Percentiles rank a stretch among this genome's conserved stretches.
Conservation (phyloP, 2,797 vertebrate species). For the Perodicticus potto region DNA sequence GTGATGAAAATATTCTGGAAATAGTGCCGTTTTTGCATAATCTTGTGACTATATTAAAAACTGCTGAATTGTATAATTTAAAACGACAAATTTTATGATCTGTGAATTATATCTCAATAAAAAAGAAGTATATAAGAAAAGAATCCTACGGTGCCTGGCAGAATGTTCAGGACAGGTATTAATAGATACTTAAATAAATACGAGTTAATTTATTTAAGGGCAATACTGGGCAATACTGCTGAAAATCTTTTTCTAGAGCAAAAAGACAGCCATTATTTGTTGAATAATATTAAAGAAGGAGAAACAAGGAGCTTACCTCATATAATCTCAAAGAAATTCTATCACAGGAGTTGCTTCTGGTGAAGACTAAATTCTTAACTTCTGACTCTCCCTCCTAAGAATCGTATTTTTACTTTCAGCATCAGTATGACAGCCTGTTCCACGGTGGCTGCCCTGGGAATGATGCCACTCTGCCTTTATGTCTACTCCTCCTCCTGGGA, state of each 20-base stretch:
- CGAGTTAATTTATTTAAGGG: neutral
- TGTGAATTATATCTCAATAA: neutral
- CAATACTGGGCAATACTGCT: neutral
- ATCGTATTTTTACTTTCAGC: constrained; percentile 76
- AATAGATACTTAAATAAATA: neutral
- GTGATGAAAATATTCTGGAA: neutral
- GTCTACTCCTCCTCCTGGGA: constrained; percentile 82
- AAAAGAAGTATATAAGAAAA: neutral
- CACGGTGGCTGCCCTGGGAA: constrained; percentile 83
- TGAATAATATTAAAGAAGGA: neutral
- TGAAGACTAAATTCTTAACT: neutral
- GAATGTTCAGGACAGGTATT: neutral
- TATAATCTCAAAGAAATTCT: neutral
- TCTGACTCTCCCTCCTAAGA: neutral
- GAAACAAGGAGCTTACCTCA: neutral
- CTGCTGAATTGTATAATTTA: neutral
- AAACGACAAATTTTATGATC: neutral
- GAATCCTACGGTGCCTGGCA: neutral
- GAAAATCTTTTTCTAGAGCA: neutral
- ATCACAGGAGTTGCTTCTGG: neutral
- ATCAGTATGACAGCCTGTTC: constrained; percentile 86
- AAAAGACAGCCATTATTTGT: neutral
- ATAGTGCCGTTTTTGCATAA: neutral
- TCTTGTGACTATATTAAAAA: neutral
- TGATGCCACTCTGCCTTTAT: constrained; percentile 85